These are phyloP conservation scores for Euspilapteryx auroguttella DNA, from an alignment of 2,888 invertebrate genomes.

Conservation along the genomic window DNA sequence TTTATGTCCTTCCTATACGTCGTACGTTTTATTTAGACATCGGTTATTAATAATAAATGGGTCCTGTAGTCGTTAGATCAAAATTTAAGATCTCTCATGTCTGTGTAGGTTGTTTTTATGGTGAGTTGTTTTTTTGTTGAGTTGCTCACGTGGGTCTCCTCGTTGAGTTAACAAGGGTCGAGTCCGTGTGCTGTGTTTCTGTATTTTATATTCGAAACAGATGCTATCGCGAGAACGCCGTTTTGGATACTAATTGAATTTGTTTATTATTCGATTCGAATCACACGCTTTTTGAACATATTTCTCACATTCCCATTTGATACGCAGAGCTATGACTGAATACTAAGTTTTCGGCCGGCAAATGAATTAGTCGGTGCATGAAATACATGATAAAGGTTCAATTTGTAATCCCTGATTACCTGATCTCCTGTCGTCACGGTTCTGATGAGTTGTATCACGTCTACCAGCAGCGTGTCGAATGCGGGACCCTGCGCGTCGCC, in stretches of 20 bases:
- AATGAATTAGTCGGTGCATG: neutral
- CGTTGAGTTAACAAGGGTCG: no score
- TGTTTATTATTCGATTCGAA: constrained; percentile 43
- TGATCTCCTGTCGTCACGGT: no score
- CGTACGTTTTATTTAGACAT: constrained; percentile 54
- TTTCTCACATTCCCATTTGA: constrained; percentile 26
- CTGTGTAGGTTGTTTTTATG: constrained; percentile 38
- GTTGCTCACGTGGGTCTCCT: constrained; percentile 38
- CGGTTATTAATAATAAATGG: constrained; percentile 57
- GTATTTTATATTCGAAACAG: constrained; percentile 56
- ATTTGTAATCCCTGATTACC: no score
- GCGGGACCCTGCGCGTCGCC: constrained; percentile 14
- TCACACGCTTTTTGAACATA: constrained; percentile 32
- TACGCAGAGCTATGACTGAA: neutral
- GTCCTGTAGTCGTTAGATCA: constrained; percentile 48
- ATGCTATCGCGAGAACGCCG: constrained; percentile 41
- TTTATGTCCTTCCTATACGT: constrained; percentile 20
- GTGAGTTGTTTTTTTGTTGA: constrained; percentile 24
- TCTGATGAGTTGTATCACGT: no score
- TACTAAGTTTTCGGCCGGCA: no score
- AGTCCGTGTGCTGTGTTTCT: no score
- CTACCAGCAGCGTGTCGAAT: neutral
- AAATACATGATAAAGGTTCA: no score
- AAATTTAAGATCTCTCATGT: constrained; percentile 38
- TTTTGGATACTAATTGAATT: constrained; percentile 47